These are phyloP conservation scores for Tetramorium simillimum DNA, from an alignment of 1,140 invertebrate species.

Conservation along the genomic window DNA sequence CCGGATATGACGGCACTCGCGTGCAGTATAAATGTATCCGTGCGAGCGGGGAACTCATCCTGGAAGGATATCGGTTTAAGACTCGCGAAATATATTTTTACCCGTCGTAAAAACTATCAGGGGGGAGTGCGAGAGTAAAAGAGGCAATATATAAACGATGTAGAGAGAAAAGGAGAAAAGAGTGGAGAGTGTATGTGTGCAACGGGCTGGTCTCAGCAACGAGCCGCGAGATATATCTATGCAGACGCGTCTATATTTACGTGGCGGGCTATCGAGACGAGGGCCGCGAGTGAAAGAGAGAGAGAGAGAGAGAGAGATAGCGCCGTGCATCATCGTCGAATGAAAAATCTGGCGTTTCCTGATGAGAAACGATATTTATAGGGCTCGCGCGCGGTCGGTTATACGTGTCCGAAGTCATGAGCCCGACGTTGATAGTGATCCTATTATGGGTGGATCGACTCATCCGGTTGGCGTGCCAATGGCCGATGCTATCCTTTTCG, in stretches of 20 bases:
- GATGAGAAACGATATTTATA: constrained; percentile 73
- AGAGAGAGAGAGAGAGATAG: constrained; percentile 8
- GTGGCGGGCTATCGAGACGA: constrained; percentile 60
- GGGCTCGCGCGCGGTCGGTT: constrained; percentile 8
- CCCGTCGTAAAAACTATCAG: not conserved
- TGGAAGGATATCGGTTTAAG: constrained; percentile 35
- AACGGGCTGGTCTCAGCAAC: constrained; percentile 27
- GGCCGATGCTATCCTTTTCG: constrained; percentile 34
- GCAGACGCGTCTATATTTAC: constrained; percentile 70
- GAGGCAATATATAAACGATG: not conserved
- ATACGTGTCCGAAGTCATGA: constrained; percentile 58
- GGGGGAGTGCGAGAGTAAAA: not conserved
- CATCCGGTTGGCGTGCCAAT: constrained; percentile 32
- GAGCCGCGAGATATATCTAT: constrained; percentile 65
- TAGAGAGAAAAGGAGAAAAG: constrained; percentile 14
- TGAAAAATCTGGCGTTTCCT: constrained; percentile 71
- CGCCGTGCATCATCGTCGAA: constrained; percentile 66
- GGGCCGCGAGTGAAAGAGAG: constrained; percentile 2
- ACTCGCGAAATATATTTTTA: constrained; percentile 61
- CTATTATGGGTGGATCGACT: constrained; percentile 49
- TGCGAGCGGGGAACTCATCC: constrained; percentile 24
- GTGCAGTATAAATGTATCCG: constrained; percentile 14
- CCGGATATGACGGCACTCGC: constrained; percentile 3
- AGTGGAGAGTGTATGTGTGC: constrained; percentile 21
- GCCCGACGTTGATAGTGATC: constrained; percentile 54